Percentiles rank a stretch among this genome's conserved stretches.
These are phyloP conservation scores for Drosophila leontia DNA, from an alignment of 1,140 invertebrate species.

Conservation along the genomic window DNA sequence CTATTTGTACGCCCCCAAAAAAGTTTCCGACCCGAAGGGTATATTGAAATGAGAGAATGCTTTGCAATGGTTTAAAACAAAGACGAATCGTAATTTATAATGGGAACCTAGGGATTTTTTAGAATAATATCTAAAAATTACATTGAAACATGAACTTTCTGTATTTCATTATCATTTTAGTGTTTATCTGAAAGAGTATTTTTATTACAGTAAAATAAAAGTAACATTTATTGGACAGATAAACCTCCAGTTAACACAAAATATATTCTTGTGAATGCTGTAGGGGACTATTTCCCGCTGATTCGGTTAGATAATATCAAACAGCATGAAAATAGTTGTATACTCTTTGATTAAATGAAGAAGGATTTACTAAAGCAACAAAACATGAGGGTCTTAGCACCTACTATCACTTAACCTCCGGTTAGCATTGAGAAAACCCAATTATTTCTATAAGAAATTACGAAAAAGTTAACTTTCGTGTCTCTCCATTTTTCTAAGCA, in stretches of 20 bases:
- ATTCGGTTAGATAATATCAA: too few species aligned
- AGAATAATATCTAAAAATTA: not conserved
- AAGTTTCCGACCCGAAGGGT: constrained; percentile 10
- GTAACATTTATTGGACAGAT: not conserved
- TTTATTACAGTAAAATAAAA: too few species aligned
- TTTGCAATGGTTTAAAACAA: not conserved
- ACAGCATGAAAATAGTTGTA: too few species aligned
- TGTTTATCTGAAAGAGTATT: too few species aligned
- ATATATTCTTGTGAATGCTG: too few species aligned
- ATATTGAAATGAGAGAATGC: constrained; percentile 1
- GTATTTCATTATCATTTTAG: not conserved
- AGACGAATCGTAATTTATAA: not conserved
- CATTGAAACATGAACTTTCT: not conserved
- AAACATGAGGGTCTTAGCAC: not conserved
- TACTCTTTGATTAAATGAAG: too few species aligned
- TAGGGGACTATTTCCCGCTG: too few species aligned
- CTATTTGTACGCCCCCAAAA: constrained; percentile 38
- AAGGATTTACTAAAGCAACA: not conserved
- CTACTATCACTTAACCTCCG: not conserved
- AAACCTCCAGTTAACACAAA: too few species aligned
- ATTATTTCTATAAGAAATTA: not conserved
- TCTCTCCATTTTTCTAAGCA: not conserved
- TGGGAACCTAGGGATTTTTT: not conserved
- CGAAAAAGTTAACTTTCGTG: not conserved
- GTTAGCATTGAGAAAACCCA: not conserved